Base-by-base conservation (phyloP, 2,888 invertebrate genomes). In the Chaitophorus viminalis region DNA sequence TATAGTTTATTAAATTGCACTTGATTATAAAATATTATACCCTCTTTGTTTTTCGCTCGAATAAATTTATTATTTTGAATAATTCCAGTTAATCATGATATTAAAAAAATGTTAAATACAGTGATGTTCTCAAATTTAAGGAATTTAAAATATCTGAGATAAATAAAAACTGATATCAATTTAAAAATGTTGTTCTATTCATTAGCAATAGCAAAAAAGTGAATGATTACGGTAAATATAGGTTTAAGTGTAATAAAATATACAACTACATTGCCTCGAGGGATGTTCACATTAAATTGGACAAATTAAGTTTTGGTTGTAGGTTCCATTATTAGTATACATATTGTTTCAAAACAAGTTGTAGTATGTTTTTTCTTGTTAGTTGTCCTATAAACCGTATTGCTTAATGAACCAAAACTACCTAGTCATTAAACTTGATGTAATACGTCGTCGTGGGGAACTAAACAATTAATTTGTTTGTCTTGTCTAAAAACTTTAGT, bases 331-430 rank as follows among this genome's bases (percentile, higher is more conserved):
- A 75, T 87, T 70, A 25, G 54, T 39, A 39, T 33, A 72, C 60
- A 65, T 81, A 54, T 81, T 9, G 74, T 74, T 79, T 31, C 4
- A 87, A 81, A 81, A 81, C 79, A 77, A 87, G 31, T 74, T 31
- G 39, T 29, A 87, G 39, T 29, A 87, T 74, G 72, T 79, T 87
- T 87, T 81, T n/a, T 81, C 81, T 46, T 31, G 79, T 72, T 75
- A 74, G 36, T 46, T 33, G 70, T 85, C 52, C 46, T 17, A 9
- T 79, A 54, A 70, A 86, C 29, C 72, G 52, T 52, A 68, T 52
- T 52, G 39, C 39, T 85, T 86, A 86, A 78, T 79, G 86, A 86
- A 86, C 78, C 54, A 60, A 77, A 85, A 77, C 77, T 68, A 46
- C n/a, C n/a, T 36, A 76, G 68, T 54, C 86, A 36, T 86, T 79